phyloP scores from a whole-genome alignment of 2,113 vertebrate genomes.

The Chauna torquata region DNA sequence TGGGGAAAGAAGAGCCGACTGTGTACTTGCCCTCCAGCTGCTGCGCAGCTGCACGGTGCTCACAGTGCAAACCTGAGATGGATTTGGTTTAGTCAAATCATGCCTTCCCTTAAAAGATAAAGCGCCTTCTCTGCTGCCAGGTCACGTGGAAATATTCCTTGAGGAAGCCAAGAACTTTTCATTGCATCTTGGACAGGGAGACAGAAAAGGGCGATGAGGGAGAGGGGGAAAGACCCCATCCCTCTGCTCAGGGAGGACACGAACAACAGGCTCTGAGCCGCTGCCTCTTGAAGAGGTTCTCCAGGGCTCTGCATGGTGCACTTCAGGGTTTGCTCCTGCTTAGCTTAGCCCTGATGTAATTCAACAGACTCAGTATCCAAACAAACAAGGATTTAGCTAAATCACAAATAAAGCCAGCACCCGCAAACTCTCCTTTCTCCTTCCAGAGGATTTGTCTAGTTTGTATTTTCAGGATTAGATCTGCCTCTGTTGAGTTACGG shows the following conservation, averaged over 20 bases:
- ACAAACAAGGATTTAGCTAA: constrained; percentile 22
- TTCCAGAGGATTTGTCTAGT: constrained; percentile 35
- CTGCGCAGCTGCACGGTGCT: not conserved
- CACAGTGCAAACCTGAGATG: not conserved
- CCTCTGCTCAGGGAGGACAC: not conserved
- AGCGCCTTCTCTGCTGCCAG: not conserved
- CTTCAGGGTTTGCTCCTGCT: not conserved
- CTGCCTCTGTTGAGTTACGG: constrained; percentile 2
- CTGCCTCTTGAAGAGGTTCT: not conserved
- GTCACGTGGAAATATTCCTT: not conserved
- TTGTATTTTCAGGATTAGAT: constrained; percentile 37
- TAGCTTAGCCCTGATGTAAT: constrained; percentile 1
- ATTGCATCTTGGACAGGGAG: not conserved
- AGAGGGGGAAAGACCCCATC: not conserved
- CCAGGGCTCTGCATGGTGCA: not conserved
- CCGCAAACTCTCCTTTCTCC: not conserved
- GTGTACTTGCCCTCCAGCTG: not conserved
- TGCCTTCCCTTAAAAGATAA: accelerated
- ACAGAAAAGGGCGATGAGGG: not conserved
- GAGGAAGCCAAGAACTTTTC: not conserved
- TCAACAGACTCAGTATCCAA: constrained; percentile 5
- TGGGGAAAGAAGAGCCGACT: not conserved
- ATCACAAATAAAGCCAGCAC: not conserved
- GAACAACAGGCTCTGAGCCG: not conserved
- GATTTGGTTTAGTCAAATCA: not conserved